Base-by-base conservation (phyloP, 2,888 invertebrate species). In the Bibio marci region DNA sequence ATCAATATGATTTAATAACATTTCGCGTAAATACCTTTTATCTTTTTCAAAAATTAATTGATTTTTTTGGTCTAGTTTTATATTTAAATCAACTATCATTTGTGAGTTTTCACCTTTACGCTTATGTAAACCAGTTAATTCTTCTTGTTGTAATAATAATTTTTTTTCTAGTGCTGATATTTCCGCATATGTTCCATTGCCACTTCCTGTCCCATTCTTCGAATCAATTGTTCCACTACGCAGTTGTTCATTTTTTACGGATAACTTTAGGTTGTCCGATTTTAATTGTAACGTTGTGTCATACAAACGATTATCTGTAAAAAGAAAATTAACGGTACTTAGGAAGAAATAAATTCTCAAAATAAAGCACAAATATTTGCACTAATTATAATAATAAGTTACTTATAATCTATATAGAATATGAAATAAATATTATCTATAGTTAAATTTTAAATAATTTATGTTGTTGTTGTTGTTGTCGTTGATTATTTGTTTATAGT, bases 31-130 rank as follows among this genome's bases (percentile, higher is more conserved):
- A n/a, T 59, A 80, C 87, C 71, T 71, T 38, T 72, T 57, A 59
- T 87, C 86, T 61, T 80, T 83, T 33, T 67, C 62, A 38, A 71
- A 68, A 42, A 90, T 57, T 45, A 76, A 69, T 54, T 81, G 83
- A 49, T 85, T 85, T 52, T 82, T 77, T 47, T 90, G 87, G 57
- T 88, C 86, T 31, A 91, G 66, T 61, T 73, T 75, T 46, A 76
- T 71, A 64, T 86, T 91, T 28, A 94, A 67, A 59, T 86, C 90
- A 44, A 94, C 85, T 46, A 94, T 83, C 65, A 88, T 80, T 57
- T 94, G 92, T 3, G 91, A 73, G 64, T 90, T 88, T 66, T 94
- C 92, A 33, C 92, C 88, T 58, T 86, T 78, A 41, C 86, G 71
- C 49, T 83, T 71, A 54, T 91, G 92, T 41, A 94, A 60, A 41